Base-by-base conservation (phyloP, 2,797 vertebrate species). In the Pelochelys cantorii region DNA sequence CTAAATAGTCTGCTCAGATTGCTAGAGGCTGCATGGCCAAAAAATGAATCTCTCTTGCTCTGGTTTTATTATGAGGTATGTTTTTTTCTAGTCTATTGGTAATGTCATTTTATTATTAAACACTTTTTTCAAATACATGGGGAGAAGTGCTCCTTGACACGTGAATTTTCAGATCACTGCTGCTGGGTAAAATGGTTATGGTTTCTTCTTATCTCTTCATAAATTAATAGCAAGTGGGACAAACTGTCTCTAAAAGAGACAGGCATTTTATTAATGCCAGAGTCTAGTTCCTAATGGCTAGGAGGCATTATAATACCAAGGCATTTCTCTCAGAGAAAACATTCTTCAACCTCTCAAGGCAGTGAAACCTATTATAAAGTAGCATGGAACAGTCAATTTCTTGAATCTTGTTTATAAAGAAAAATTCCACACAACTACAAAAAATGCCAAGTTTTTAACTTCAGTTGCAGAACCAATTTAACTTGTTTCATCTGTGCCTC, bases 91-190 rank as follows among this genome's bases (percentile, higher is more conserved):
- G 60, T 71, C 93, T 94, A 92, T 94, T 95, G 91, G 89, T 92
- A 96, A 95, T 93, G 77, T 85, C 92, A 92, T 94, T 95, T 95
- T 94, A 93, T 97, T 96, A 97, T 96, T 96, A 87, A 86, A 90
- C 0, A 2, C 57, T 95, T 55, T 90, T 86, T 95, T 95, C 92
- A 92, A 91, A 93, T 91, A 86, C 52, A 74, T 3, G 62, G 85
- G 87, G 79, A 87, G 65, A 92, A 94, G 90, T 88, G 55, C 84
- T 93, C 93, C 89, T 92, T 94, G 94, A 91, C 7, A 0, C 84
- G 75, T 87, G 78, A 87, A 89, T 88, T 91, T 95, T 90, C 85
- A 89, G 85, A 82, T 94, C 93, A 82, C 81, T 94, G 80, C 81
- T 82, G 83, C 92, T 90, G 94, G 96, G 86, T 59, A 81, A 93